Base-by-base conservation (phyloP, 2,797 vertebrate species). In the Sylvia borin region DNA sequence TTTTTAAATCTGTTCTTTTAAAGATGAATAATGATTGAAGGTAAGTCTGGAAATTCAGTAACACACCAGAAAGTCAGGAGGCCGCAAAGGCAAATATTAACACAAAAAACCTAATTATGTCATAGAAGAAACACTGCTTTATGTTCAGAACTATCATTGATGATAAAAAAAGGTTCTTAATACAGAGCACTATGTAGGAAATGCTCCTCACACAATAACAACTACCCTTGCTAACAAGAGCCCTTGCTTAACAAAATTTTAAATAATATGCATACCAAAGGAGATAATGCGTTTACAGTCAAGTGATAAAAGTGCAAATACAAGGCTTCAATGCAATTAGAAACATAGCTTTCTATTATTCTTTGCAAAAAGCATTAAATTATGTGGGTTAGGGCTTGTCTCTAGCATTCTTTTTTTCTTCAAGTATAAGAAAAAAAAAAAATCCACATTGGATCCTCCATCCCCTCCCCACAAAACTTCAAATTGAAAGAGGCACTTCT, bases 131-230 rank as follows among this genome's bases (percentile, higher is more conserved):
- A 9, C 36, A 61, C 2, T 43, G 53, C 54, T 20, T 16, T 17
- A 14, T 18, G 24, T 17, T 68, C 40, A 72, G 38, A 51, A 51
- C 31, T 36, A 78, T 7, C 20, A 55, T 3, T 8, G 3, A 25
- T 18, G 42, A 48, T 15, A 61, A 68, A 71, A 60, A 42, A 2
- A 36, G 19, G 17, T 32, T 81, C 42, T 90, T 55, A 42, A 50
- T 34, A 67, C 2, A 26, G 8, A 74, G 10, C 9, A 36, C 29
- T 34, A 50, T 2, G 4, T 5, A 67, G 45, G 45, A 76, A 80
- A 68, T 0, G 0, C 7, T 82, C 32, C 32, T 67, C 2, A 5
- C 11, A 48, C 24, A 29, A 0, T 2, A 72, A 45, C 18, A 86
- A 61, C 16, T 38, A 50, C 9, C 36, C 36, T 36, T 36, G 36